A percentile compares a stretch with the other conserved stretches of the same genome.
Conservation (phyloP, 2,888 invertebrate genomes). For the Conistra vaccinii region DNA sequence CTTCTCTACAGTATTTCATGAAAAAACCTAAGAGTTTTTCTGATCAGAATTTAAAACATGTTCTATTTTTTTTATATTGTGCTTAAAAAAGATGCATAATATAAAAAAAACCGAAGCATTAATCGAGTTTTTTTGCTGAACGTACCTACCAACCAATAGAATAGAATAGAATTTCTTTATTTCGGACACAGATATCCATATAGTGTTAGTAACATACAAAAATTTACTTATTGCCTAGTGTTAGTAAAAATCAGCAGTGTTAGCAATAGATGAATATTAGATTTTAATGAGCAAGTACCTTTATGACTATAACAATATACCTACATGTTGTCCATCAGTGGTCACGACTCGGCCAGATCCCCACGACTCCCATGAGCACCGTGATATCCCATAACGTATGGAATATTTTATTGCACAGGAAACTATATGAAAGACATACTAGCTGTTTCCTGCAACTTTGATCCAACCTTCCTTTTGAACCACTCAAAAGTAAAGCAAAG, state of each 20-base stretch:
- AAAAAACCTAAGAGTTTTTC: too few species aligned
- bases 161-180: too few species aligned
- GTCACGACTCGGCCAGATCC: constrained; percentile 65
- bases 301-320: neutral
- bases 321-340: constrained; percentile 57
- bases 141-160: neutral
- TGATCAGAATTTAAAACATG: too few species aligned
- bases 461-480: neutral
- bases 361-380: constrained; percentile 45
- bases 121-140: neutral
- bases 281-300: neutral
- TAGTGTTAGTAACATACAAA: too few species aligned
- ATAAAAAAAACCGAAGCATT: neutral
- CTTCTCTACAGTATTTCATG: neutral
- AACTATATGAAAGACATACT: neutral
- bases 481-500: neutral
- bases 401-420: constrained; percentile 42
- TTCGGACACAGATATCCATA: too few species aligned
- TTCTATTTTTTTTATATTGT: too few species aligned
- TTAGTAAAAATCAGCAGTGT: too few species aligned
- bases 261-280: neutral
- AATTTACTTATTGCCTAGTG: too few species aligned
- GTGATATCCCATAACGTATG: constrained; percentile 40
- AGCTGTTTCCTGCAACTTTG: neutral
- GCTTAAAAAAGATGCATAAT: too few species aligned